Evolutionary conservation across 2,888 invertebrate genomes (phyloP).

Genomic region (Drosophila peninsularis): DNA sequence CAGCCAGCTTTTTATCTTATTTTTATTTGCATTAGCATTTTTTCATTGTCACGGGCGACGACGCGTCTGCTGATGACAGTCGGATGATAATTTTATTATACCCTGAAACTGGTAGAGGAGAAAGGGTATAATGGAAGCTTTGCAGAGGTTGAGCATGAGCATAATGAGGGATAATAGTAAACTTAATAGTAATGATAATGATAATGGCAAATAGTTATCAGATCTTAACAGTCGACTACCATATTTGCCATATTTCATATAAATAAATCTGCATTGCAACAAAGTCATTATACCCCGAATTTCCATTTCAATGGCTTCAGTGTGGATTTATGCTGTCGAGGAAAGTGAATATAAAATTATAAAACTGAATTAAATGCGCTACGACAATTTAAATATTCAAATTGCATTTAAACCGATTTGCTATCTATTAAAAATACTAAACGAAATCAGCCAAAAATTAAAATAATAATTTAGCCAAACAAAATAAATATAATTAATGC

Average conservation of each 20-base stretch:
- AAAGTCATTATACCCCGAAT: background rate
- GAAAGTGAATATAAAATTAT: background rate
- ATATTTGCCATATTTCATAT: no score
- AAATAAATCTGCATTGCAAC: no score
- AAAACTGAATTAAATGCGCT: no score
- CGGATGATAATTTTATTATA: constrained; percentile 48
- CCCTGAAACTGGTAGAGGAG: background rate
- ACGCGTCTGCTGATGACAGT: constrained; percentile 62
- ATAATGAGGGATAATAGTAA: no score
- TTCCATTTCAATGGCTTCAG: background rate
- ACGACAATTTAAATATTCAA: background rate
- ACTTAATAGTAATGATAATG: no score
- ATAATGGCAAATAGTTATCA: no score
- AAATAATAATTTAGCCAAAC: background rate
- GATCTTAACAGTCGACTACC: no score
- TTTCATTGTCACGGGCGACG: constrained; percentile 55
- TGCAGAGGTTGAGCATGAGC: no score
- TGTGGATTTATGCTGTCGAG: background rate
- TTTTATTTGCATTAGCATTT: constrained; percentile 37
- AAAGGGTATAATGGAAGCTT: background rate
- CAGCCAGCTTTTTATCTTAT: constrained; percentile 23
- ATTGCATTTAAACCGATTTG: background rate
- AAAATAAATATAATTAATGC: background rate
- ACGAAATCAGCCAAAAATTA: background rate
- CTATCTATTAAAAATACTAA: background rate